Evolutionary conservation across 2,888 invertebrate genomes (phyloP).

Genomic region (Incurvaria masculella): DNA sequence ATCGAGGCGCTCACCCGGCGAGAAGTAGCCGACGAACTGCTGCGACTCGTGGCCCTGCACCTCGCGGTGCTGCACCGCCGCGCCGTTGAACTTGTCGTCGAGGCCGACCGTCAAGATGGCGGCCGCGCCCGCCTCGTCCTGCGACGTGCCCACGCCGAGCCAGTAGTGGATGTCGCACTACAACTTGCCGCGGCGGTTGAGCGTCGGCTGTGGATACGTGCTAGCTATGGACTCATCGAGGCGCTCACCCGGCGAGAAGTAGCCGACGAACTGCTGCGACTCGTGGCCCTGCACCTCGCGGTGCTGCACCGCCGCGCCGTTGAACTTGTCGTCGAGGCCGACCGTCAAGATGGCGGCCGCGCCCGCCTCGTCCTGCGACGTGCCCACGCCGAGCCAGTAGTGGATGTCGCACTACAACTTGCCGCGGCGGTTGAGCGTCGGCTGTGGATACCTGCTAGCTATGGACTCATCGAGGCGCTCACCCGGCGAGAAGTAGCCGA

Average conservation of each 20-base stretch:
- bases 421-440: slow-evolving; percentile 61
- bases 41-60: slow-evolving; percentile 81
- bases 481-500: slow-evolving; percentile 65
- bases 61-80: slow-evolving; percentile 83
- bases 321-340: slow-evolving; percentile 79
- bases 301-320: slow-evolving; percentile 82
- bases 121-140: slow-evolving; percentile 74
- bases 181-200: slow-evolving; percentile 59
- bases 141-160: slow-evolving; percentile 77
- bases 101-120: slow-evolving; percentile 78
- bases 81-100: slow-evolving; percentile 79
- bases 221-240: too few relatives aligned
- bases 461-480: too few relatives aligned
- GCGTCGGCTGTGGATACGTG: slow-evolving; percentile 75
- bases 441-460: too few relatives aligned
- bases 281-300: slow-evolving; percentile 85
- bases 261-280: slow-evolving; percentile 71
- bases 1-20: slow-evolving; percentile 41
- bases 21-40: slow-evolving; percentile 74
- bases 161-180: slow-evolving; percentile 87
- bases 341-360: slow-evolving; percentile 76
- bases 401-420: slow-evolving; percentile 78
- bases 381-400: slow-evolving; percentile 84
- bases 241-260: slow-evolving; percentile 63
- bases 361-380: slow-evolving; percentile 73